Evolutionary conservation across 92 coral and sea anemone species (phyloP).

Genomic region (Epizoanthus illoricatus): DNA sequence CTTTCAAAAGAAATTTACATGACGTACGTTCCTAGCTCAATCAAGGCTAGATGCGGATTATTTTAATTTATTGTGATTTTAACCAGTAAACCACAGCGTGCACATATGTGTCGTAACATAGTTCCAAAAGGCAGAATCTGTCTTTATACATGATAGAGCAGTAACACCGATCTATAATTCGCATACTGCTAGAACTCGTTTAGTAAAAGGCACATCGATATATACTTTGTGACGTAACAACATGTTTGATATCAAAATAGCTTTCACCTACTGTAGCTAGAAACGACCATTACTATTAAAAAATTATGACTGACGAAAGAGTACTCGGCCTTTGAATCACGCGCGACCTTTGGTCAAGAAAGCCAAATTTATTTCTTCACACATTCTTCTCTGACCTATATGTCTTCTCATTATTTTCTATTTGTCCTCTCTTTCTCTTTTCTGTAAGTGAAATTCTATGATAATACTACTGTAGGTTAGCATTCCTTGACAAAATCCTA

Average conservation of each 20-base stretch:
- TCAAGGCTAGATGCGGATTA: too few relatives aligned
- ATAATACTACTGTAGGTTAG: not conserved
- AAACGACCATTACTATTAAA: not conserved
- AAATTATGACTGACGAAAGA: not conserved
- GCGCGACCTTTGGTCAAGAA: not conserved
- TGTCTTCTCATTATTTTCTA: not conserved
- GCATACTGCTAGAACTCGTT: not conserved
- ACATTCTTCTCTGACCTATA: not conserved
- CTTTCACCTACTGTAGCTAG: not conserved
- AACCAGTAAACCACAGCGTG: not conserved
- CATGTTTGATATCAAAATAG: not conserved
- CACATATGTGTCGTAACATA: not conserved
- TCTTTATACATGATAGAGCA: too few relatives aligned
- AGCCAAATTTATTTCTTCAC: not conserved
- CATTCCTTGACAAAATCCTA: not conserved
- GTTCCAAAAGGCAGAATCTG: too few relatives aligned
- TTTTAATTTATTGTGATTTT: not conserved
- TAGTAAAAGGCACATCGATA: not conserved
- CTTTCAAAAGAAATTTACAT: too few relatives aligned
- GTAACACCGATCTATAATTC: too few relatives aligned
- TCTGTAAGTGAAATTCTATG: not conserved
- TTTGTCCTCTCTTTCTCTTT: not conserved
- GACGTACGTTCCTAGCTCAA: too few relatives aligned
- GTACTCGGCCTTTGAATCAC: not conserved
- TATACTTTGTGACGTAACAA: not conserved